phyloP scores from a whole-genome alignment of 2,113 vertebrate genomes.

The Astur gentilis region DNA sequence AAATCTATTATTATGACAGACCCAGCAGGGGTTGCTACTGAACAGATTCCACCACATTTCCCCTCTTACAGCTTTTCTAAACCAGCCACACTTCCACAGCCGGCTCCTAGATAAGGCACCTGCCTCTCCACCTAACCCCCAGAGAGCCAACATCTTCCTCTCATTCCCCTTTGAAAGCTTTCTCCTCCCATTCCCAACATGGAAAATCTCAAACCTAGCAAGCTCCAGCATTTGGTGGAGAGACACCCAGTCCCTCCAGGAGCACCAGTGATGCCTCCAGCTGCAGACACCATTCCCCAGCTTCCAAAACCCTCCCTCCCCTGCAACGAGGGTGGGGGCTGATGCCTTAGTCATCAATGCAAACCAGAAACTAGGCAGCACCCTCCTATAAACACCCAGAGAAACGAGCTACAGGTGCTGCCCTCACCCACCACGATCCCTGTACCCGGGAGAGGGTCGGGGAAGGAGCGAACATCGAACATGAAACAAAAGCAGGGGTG shows the following conservation, averaged over 20 bases:
- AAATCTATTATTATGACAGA: slow-evolving; percentile 35
- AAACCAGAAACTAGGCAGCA: not conserved
- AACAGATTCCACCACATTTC: not conserved
- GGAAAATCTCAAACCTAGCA: not conserved
- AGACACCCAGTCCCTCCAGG: not conserved
- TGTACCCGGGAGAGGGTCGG: not conserved
- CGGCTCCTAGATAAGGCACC: not conserved
- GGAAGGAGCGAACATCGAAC: not conserved
- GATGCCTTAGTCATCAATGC: fast-evolving
- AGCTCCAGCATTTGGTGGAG: not conserved
- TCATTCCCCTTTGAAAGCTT: not conserved
- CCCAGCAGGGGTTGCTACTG: slow-evolving; percentile 25
- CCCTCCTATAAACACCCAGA: not conserved
- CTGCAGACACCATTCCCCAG: not conserved
- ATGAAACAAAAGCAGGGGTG: not conserved
- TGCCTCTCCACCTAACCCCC: not conserved
- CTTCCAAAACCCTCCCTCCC: not conserved
- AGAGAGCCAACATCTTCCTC: not conserved
- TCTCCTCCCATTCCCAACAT: not conserved
- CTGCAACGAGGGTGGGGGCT: not conserved
- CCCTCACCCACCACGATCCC: not conserved
- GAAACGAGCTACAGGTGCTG: not conserved
- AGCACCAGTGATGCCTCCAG: not conserved
- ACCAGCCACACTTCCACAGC: not conserved
- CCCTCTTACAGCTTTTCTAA: not conserved